Evolutionary conservation across 2,113 vertebrate genomes (phyloP), one percentile per base, ranked within the genome.

Genomic region (Psilopsiagon aurifrons): DNA sequence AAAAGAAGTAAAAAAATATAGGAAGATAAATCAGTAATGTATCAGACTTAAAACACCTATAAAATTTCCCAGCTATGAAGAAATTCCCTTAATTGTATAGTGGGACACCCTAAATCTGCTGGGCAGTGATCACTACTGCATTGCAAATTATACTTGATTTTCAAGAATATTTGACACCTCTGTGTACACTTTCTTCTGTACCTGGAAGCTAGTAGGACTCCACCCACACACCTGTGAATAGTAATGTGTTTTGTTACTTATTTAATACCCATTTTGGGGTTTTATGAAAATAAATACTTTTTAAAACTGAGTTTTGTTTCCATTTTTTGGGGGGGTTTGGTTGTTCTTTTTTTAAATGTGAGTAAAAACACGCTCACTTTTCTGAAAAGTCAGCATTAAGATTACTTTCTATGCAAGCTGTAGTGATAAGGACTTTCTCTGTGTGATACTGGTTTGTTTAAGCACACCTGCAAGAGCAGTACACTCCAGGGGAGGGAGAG

Each of bases 301-400:
- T 39, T 16, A 60, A 79, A 52, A 8, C 15, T 29, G 1, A 8
- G 17, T 43, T 8, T 37, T 59, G 22, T 7, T 59, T 68, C 24
- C 7, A 2, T 14, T 35, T n/a, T 22, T 59, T n/a, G 33, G 5
- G 1, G 23, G 5, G 1, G 23, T 59, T 57, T 55, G 52, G 1
- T 55, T 39, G 39, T 55, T 2, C 15, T 17, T 5, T 1, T 18
- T 47, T 83, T n/a, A 1, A 28, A 63, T 70, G 7, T 51, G 27
- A 39, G 5, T 49, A 55, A 59, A 67, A 82, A 5, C 20, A 15
- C 24, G 24, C 6, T 39, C 6, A 60, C 5, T 3, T n/a, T 87
- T 82, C 54, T 54, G 14, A 59, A 70, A 78, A 70, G 29, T 24
- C 22, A 43, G 18, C 7, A 15, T 55, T 43, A 64, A 9, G 22